Conservation (phyloP, 2,888 invertebrate species). For the Sipunculus nudus region DNA sequence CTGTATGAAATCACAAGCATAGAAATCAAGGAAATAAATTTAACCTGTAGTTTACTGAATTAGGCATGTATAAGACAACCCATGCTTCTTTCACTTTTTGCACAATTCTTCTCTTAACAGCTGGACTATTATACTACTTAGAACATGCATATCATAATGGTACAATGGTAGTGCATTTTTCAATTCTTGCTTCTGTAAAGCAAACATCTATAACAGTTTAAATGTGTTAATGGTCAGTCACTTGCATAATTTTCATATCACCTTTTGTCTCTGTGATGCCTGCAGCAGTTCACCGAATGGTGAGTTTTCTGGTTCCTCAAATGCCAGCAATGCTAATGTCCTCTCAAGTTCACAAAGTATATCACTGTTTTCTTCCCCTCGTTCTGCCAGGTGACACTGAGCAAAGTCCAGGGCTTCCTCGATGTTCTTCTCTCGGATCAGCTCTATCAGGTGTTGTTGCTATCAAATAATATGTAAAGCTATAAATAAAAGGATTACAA, state of each 20-base stretch:
- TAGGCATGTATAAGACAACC: too few relatives aligned
- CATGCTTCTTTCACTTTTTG: too few relatives aligned
- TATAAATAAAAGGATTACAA: too few relatives aligned
- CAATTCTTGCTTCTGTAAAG: too few relatives aligned
- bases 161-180: too few relatives aligned
- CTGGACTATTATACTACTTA: too few relatives aligned
- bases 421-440: constrained; percentile 84
- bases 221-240: not conserved
- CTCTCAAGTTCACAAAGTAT: constrained; percentile 84
- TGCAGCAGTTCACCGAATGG: constrained; percentile 95
- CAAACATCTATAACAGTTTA: too few relatives aligned
- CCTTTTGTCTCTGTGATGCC: constrained; percentile 86
- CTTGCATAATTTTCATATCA: constrained; percentile 21
- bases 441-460: constrained; percentile 89
- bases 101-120: too few relatives aligned
- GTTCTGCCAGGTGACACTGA: constrained; percentile 87
- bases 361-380: constrained; percentile 78
- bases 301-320: constrained; percentile 93
- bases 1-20: too few relatives aligned
- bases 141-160: too few relatives aligned
- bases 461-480: constrained; percentile 68
- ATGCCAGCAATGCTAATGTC: constrained; percentile 92
- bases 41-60: too few relatives aligned
- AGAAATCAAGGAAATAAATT: too few relatives aligned
- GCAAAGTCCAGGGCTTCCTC: constrained; percentile 91